phyloP scores from a whole-genome alignment of 2,888 invertebrate species.

The Lapara coniferarum region DNA sequence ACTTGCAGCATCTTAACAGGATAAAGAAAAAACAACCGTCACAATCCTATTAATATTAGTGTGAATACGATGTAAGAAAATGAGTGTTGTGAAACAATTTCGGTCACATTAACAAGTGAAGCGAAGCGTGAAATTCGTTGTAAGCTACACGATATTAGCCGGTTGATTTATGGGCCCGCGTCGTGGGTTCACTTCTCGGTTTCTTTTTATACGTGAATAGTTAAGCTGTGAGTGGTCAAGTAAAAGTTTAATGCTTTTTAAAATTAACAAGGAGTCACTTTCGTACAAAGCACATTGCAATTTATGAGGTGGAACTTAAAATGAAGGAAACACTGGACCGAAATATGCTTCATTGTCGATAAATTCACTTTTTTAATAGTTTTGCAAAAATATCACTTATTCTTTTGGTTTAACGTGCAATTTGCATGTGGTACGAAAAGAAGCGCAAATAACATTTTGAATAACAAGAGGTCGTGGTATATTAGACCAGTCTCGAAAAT shows the following conservation, averaged over 20 bases:
- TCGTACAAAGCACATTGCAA: background rate
- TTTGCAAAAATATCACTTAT: no score
- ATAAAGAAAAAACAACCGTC: background rate
- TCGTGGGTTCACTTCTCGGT: constrained; percentile 15
- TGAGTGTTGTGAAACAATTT: constrained; percentile 47
- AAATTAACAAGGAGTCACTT: background rate
- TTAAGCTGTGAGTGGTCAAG: background rate
- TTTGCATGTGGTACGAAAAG: no score
- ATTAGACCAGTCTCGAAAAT: no score
- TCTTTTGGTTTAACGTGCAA: no score
- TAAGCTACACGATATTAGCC: constrained; percentile 27
- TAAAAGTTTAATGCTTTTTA: background rate
- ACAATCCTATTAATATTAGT: constrained; percentile 33
- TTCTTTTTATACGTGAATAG: constrained; percentile 8
- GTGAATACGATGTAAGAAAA: constrained; percentile 41
- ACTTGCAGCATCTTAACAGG: background rate
- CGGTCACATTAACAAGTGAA: constrained; percentile 58
- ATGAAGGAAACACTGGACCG: no score
- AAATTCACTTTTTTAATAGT: no score
- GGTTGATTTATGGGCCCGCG: constrained; percentile 24
- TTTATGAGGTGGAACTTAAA: no score
- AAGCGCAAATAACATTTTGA: no score
- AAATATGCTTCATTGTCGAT: no score
- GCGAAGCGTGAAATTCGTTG: constrained; percentile 67
- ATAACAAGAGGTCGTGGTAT: no score